Conservation (phyloP, 1,140 invertebrate species). For the Cyrtorhinus lividipennis region DNA sequence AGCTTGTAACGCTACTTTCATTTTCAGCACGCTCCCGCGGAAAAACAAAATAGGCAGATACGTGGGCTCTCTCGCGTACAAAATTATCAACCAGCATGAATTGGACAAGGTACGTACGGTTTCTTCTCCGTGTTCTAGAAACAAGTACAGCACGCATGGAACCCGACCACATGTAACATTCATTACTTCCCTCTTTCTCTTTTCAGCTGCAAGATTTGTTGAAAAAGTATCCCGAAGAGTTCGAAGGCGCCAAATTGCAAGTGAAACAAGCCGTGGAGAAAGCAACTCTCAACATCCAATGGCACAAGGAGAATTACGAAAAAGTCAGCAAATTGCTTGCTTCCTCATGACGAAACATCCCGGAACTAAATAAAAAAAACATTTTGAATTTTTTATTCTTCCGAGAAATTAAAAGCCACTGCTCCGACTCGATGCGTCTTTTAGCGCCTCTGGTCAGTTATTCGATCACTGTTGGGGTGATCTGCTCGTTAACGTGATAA, state of each 20-base stretch:
- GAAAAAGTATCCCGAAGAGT: slow-evolving; percentile 11
- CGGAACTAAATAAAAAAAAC: background rate
- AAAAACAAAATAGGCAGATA: slow-evolving; percentile 21
- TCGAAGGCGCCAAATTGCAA: slow-evolving; percentile 21
- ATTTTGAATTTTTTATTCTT: background rate
- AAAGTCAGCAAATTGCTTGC: slow-evolving; percentile 12
- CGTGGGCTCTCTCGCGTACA: slow-evolving; percentile 20
- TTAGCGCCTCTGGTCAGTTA: too few relatives aligned
- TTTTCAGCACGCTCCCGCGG: slow-evolving; percentile 16
- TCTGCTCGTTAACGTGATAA: too few relatives aligned
- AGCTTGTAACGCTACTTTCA: too few relatives aligned
- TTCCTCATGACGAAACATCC: slow-evolving; percentile 3
- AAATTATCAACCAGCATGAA: slow-evolving; percentile 25
- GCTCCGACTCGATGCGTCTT: too few relatives aligned
- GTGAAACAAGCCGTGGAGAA: slow-evolving; percentile 23
- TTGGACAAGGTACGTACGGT: slow-evolving; percentile 21
- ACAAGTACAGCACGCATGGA: too few relatives aligned
- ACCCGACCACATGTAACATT: too few relatives aligned
- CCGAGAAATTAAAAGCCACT: too few relatives aligned
- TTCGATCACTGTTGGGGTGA: too few relatives aligned
- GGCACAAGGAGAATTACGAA: slow-evolving; percentile 21
- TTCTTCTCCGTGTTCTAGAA: too few relatives aligned
- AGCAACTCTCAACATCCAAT: slow-evolving; percentile 20
- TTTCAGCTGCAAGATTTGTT: slow-evolving; percentile 24
- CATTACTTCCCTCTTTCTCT: too few relatives aligned